Evolutionary conservation across 1,140 invertebrate species (phyloP).

Genomic region (Palaemon carinicauda): DNA sequence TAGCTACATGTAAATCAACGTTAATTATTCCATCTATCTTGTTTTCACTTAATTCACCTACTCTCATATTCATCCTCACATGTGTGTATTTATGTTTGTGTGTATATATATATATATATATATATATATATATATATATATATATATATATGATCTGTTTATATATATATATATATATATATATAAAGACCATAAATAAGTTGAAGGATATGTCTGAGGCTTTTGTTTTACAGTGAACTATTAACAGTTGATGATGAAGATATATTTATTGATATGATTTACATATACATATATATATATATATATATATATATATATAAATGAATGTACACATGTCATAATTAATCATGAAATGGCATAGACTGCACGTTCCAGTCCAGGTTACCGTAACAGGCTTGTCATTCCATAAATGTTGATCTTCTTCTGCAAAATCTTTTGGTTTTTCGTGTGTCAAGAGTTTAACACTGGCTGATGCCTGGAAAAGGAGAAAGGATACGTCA

Average conservation of each 20-base stretch:
- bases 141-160: conserved; percentile 4
- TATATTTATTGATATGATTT: not conserved
- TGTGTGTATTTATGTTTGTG: not conserved
- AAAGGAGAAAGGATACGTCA: too few species aligned
- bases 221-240: too few species aligned
- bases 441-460: not conserved
- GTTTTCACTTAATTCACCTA: too few species aligned
- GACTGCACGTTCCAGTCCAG: too few species aligned
- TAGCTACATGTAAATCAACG: too few species aligned
- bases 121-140: not conserved
- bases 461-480: too few species aligned
- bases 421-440: not conserved
- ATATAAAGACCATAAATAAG: too few species aligned
- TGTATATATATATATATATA: not conserved
- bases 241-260: too few species aligned
- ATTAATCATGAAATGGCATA: too few species aligned
- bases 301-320: not conserved
- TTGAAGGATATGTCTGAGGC: too few species aligned
- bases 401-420: not conserved
- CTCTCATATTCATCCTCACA: not conserved
- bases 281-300: not conserved
- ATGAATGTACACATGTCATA: not conserved
- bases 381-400: not conserved
- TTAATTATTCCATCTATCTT: too few species aligned
- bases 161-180: too few species aligned